Conservation (phyloP, 2,888 invertebrate genomes). For the Drosophila picticornis region DNA sequence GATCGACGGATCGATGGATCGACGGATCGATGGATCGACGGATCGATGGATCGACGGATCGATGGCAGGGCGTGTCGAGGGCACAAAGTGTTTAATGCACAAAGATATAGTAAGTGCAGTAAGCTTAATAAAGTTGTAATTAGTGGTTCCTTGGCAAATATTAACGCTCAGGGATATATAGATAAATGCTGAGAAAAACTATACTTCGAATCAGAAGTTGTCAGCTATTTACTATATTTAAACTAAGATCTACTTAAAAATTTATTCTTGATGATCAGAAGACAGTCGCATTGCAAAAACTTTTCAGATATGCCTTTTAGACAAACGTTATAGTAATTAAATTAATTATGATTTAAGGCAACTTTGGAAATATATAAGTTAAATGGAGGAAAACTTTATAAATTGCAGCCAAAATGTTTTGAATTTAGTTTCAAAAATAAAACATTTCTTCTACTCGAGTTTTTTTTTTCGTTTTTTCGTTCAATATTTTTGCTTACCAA, state of each 20-base stretch:
- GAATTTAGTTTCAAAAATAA: neutral
- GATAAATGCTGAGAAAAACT: neutral
- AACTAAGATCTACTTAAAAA: fast-evolving
- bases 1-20: neutral
- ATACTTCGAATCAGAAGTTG: neutral
- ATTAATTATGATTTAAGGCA: neutral
- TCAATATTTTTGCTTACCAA: slow-evolving; percentile 61
- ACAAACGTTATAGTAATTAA: neutral
- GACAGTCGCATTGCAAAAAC: neutral
- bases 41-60: neutral
- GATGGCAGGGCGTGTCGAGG: slow-evolving; percentile 1
- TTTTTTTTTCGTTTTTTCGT: slow-evolving; percentile 4
- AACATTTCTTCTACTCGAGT: neutral
- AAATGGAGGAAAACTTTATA: neutral
- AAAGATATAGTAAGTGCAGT: neutral
- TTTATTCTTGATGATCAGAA: neutral
- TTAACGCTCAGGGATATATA: neutral
- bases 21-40: neutral
- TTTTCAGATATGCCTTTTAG: neutral
- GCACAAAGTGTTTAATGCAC: slow-evolving; percentile 1
- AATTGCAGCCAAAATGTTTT: neutral
- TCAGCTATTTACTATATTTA: neutral
- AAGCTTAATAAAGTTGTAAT: neutral
- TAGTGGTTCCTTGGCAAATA: neutral
- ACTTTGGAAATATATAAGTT: neutral